Evolutionary conservation across 1,140 invertebrate genomes (phyloP), one percentile per base, ranked within the genome.

Genomic region (Aphelinus atriplicis): DNA sequence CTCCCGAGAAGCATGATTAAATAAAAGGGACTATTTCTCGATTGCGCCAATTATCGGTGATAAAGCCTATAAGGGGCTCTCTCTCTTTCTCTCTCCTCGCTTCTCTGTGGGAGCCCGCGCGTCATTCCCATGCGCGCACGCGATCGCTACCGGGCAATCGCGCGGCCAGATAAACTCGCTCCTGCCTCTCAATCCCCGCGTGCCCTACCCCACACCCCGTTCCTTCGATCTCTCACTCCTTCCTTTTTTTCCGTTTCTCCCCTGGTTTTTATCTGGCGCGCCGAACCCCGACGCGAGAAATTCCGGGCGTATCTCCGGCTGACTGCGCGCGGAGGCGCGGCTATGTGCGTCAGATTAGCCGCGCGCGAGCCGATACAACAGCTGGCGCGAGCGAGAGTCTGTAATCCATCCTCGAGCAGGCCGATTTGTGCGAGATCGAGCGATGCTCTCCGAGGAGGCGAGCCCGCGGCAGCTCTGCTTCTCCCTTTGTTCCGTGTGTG

Each of bases 121-220:
- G 66, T 26, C 26, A 26, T 26, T 26, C 26, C 26, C 26, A 26
- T 26, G 26, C 26, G 26, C 26, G 26, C 26, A 26, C 26, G 26
- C 74, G 74, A 76, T 76, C 62, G 74, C 74, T 76, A 76, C 74
- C 74, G 74, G 74, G 74, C 74, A 67, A 75, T 75, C 58, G 55
- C 58, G 51, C 67, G 26, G 47, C 53, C 7, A 75, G 73, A 75
- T 75, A 70, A 75, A 55, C 62, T 5, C 2, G 4, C 26, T 47
- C 6, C 42, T 69, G 73, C 60, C 73, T 75, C 73, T 75, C 69
- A 75, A 75, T 75, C 69, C 72, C 65, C 26, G 26, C 53, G 5
- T 55, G 53, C 10, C 53, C 53, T 55, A 10, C 26, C 26, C 26
- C 26, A 26, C 26, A 26, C 26, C 71, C 48, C 51, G 48, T 60